Percentiles rank a stretch among this genome's conserved stretches.
phyloP scores from a whole-genome alignment of 1,140 invertebrate genomes.

The Penaeus vannamei region DNA sequence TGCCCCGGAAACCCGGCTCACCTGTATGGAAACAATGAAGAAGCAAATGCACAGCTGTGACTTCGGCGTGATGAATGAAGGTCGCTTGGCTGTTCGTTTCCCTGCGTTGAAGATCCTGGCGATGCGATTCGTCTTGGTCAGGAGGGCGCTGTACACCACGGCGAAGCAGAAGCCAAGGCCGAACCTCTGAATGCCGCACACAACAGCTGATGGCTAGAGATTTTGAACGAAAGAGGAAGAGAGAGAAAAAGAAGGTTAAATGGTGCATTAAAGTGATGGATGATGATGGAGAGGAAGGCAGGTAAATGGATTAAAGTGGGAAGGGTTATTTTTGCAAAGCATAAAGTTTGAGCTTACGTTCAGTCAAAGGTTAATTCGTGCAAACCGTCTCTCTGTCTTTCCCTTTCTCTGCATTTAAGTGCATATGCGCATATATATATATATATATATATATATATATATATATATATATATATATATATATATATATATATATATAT shows the following conservation, averaged over 20 bases:
- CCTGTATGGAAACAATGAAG: constrained; percentile 86
- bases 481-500: too few relatives aligned
- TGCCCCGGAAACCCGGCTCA: constrained; percentile 70
- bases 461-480: too few relatives aligned
- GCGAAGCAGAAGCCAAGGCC: constrained; percentile 92
- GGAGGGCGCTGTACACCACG: constrained; percentile 89
- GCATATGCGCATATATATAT: too few relatives aligned
- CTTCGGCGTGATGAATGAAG: constrained; percentile 93
- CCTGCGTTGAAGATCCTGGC: constrained; percentile 91
- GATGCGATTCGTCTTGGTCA: constrained; percentile 95
- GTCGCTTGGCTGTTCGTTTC: constrained; percentile 88
- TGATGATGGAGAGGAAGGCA: too few relatives aligned
- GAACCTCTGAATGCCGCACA: constrained; percentile 73
- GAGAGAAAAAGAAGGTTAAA: neutral
- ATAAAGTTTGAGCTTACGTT: too few relatives aligned
- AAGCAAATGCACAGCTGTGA: constrained; percentile 93
- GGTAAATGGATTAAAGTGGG: too few relatives aligned
- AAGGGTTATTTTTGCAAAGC: too few relatives aligned
- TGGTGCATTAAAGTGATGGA: neutral
- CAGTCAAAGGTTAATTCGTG: too few relatives aligned
- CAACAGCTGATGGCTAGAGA: constrained; percentile 70
- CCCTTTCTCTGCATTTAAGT: too few relatives aligned
- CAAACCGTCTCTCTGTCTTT: neutral
- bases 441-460: too few relatives aligned
- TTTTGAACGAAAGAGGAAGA: constrained; percentile 60